These are phyloP conservation scores for Porites evermanni DNA, from an alignment of 92 coral and sea anemone genomes.

Conservation along the genomic window DNA sequence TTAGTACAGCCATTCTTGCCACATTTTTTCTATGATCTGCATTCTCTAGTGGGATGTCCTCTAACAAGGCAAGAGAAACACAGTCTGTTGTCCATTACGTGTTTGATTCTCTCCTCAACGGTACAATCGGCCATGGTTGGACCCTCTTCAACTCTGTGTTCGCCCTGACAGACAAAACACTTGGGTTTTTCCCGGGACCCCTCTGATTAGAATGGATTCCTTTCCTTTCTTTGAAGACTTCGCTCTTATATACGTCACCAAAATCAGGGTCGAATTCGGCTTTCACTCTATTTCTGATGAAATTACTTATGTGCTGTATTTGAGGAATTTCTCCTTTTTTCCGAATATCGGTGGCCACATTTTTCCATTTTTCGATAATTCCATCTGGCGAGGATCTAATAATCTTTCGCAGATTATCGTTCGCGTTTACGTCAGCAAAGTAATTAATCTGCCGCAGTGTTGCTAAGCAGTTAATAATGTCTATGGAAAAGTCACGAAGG, in stretches of 20 bases:
- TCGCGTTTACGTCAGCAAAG: conserved; percentile 58
- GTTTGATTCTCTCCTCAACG: conserved; percentile 31
- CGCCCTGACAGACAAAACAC: conserved; percentile 48
- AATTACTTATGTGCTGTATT: conserved; percentile 43
- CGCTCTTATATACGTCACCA: conserved; percentile 37
- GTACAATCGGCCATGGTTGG: conserved; percentile 33
- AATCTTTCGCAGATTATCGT: conserved; percentile 50
- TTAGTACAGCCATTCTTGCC: conserved; percentile 45
- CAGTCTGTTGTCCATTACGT: conserved; percentile 2
- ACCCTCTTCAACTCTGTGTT: conserved; percentile 52
- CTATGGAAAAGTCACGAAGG: conserved; percentile 54
- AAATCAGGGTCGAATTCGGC: conserved; percentile 61
- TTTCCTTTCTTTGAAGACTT: conserved; percentile 10
- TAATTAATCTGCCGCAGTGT: conserved; percentile 29
- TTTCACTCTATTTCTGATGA: conserved; percentile 44
- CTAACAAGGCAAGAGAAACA: conserved; percentile 26
- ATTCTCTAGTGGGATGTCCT: conserved; percentile 52
- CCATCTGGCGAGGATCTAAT: conserved; percentile 21
- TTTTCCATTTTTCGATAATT: conserved; percentile 35
- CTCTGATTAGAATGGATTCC: conserved; percentile 21
- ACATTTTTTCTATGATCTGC: conserved; percentile 57
- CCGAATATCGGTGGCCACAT: conserved; percentile 35
- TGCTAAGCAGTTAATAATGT: conserved; percentile 60
- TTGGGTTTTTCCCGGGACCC: neutral
- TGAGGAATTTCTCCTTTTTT: conserved; percentile 42